Percentiles rank a stretch among this genome's conserved stretches.
phyloP scores from a whole-genome alignment of 2,888 invertebrate species.

The Nemapogon koenigi region DNA sequence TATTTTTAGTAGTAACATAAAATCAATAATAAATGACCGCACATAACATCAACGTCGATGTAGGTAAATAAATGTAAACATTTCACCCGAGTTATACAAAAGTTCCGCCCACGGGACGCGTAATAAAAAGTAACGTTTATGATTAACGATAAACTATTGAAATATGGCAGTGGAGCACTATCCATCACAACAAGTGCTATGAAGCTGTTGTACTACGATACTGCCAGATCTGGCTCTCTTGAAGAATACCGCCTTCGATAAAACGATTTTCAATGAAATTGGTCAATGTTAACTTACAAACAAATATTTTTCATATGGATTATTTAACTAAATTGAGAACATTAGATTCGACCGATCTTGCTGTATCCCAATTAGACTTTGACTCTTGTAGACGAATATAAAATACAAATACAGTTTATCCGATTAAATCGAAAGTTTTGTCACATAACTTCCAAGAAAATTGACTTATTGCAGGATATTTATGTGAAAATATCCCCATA shows the following conservation, averaged over 20 bases:
- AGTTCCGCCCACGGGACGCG: constrained; percentile 10
- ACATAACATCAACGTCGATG: constrained; percentile 6
- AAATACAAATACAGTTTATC: neutral
- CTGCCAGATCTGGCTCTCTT: no score
- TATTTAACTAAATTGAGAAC: no score
- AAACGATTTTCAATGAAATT: no score
- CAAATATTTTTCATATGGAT: no score
- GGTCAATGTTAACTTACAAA: no score
- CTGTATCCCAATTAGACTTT: no score
- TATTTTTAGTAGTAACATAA: constrained; percentile 6
- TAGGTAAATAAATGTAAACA: constrained; percentile 9
- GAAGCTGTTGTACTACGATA: no score
- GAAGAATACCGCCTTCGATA: no score
- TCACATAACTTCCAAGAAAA: constrained; percentile 2
- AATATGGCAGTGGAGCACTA: constrained; percentile 8
- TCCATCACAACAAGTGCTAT: constrained; percentile 9
- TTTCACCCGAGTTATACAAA: constrained; percentile 8
- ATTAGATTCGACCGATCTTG: no score
- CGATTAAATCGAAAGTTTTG: neutral
- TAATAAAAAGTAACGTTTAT: constrained; percentile 12
- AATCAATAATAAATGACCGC: constrained; percentile 5
- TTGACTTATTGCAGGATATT: constrained; percentile 6
- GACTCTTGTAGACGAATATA: no score
- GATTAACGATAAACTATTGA: constrained; percentile 13
- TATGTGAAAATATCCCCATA: constrained; percentile 4